Evolutionary conservation across 1,140 invertebrate genomes (phyloP).

Genomic region (Euura lappo): DNA sequence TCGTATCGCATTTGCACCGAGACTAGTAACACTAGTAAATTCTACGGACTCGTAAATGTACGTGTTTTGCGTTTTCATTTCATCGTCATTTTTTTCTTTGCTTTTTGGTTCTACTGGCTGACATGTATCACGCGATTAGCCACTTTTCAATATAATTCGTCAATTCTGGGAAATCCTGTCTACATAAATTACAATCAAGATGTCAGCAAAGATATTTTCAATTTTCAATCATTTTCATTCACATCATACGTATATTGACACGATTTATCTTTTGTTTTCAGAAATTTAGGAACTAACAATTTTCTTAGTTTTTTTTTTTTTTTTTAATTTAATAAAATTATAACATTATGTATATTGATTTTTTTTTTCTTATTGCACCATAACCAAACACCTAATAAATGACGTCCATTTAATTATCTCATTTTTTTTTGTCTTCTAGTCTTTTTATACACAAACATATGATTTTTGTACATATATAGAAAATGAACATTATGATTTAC

Average conservation of each 20-base stretch:
- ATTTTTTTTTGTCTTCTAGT: neutral
- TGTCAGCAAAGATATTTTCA: no score
- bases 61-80: neutral
- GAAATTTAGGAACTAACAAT: constrained; percentile 5
- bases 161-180: no score
- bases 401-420: constrained; percentile 5
- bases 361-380: neutral
- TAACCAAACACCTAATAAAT: constrained; percentile 6
- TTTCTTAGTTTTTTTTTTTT: neutral
- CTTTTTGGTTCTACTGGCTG: no score
- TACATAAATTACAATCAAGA: no score
- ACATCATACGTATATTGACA: neutral
- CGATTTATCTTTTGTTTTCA: neutral
- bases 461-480: constrained; percentile 4
- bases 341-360: neutral
- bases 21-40: constrained; percentile 52
- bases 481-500: neutral
- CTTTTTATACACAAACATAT: neutral
- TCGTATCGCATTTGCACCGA: constrained; percentile 29
- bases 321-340: no score
- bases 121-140: no score
- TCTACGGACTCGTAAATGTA: constrained; percentile 4
- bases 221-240: no score
- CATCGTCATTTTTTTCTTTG: neutral
- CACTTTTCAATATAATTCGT: no score